phyloP scores from a whole-genome alignment of 2,888 invertebrate genomes.

The Nasonia oneida region DNA sequence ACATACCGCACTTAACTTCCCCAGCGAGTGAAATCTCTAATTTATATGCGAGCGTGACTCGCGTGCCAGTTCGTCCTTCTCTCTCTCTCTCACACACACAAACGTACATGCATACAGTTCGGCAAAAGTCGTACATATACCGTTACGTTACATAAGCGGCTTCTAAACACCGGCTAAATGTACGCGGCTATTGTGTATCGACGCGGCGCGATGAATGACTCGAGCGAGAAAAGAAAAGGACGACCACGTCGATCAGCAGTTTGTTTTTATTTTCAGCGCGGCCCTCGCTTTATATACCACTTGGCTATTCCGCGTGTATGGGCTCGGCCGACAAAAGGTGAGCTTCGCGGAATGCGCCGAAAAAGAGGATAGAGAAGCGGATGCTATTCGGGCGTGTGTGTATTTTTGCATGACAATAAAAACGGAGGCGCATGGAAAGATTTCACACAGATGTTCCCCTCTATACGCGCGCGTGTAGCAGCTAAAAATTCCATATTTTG shows the following conservation, averaged over 20 bases:
- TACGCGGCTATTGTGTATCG: not conserved
- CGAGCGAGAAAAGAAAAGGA: not conserved
- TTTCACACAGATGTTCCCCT: constrained; percentile 6
- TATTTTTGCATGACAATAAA: constrained; percentile 11
- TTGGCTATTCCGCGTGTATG: too few species aligned
- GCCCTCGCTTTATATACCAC: not conserved
- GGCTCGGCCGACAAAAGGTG: not conserved
- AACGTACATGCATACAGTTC: not conserved
- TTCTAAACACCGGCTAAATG: not conserved
- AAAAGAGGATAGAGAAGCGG: not conserved
- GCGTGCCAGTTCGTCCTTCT: constrained; percentile 2
- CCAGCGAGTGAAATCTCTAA: constrained; percentile 12
- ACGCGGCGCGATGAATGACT: not conserved
- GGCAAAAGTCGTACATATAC: not conserved
- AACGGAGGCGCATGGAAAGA: constrained; percentile 1
- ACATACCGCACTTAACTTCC: not conserved
- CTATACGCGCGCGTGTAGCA: too few species aligned
- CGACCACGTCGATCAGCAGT: not conserved
- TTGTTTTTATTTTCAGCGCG: not conserved
- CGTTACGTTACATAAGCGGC: constrained; percentile 1
- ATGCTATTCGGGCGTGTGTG: not conserved
- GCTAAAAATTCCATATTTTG: not conserved
- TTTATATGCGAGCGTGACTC: not conserved
- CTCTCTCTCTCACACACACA: not conserved
- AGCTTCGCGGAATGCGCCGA: constrained; percentile 20